These are phyloP conservation scores for Hemibagrus wyckioides DNA, from an alignment of 2,113 vertebrate species.

Conservation along the genomic window DNA sequence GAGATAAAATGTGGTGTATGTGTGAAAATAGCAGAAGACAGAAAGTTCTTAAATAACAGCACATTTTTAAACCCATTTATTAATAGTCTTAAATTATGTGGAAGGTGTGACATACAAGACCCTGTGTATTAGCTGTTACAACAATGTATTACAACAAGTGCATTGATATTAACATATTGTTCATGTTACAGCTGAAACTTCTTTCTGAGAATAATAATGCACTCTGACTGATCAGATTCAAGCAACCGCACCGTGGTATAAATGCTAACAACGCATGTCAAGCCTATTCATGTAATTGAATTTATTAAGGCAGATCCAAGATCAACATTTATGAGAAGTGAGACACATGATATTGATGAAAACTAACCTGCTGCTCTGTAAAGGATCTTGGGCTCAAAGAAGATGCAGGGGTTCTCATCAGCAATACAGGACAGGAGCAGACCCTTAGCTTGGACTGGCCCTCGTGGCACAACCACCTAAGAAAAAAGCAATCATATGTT, in stretches of 20 bases:
- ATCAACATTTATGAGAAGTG: background rate
- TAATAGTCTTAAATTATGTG: background rate
- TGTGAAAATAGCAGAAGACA: background rate
- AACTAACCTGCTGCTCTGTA: slow-evolving; percentile 97
- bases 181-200: background rate
- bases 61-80: background rate
- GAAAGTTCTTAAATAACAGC: background rate
- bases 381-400: slow-evolving; percentile 99
- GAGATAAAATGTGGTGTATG: no score
- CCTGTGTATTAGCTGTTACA: no score
- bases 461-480: slow-evolving; percentile 92
- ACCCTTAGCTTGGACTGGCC: slow-evolving; percentile 94
- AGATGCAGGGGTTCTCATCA: slow-evolving; percentile 96
- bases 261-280: background rate
- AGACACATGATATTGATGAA: background rate
- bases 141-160: background rate
- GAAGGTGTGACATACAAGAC: background rate
- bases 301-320: background rate
- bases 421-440: slow-evolving; percentile 92
- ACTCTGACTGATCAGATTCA: background rate
- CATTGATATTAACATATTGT: background rate
- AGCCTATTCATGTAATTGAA: background rate
- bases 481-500: slow-evolving; percentile 20
- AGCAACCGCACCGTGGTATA: background rate
- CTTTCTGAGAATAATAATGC: background rate